Percentiles rank a stretch among this genome's conserved stretches.
Evolutionary conservation across 2,888 invertebrate species (phyloP).

Genomic region (Dione juno): DNA sequence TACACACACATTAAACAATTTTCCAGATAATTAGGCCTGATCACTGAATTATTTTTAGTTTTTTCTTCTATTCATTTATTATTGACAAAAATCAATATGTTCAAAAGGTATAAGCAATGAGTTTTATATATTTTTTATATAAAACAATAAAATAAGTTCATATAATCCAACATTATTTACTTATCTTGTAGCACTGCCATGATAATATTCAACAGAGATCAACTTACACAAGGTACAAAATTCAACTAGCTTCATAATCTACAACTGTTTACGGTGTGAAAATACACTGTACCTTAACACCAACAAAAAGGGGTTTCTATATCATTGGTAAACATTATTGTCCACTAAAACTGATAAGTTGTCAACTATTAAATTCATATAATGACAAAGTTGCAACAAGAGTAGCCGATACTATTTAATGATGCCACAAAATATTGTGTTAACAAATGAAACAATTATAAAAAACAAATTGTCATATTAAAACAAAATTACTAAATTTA

Average conservation of each 20-base stretch:
- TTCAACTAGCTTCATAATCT: slow-evolving; percentile 47
- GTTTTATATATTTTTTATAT: slow-evolving; percentile 2
- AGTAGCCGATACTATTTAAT: not conserved
- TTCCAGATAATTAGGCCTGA: slow-evolving; percentile 15
- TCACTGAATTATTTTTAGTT: not conserved
- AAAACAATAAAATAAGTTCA: not conserved
- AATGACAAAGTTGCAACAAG: not conserved
- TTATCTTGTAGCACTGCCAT: slow-evolving; percentile 41
- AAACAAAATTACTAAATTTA: not conserved
- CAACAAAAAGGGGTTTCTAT: slow-evolving; percentile 44
- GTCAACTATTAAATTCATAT: not conserved
- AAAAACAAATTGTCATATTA: slow-evolving; percentile 1
- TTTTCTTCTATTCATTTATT: not conserved
- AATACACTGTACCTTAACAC: slow-evolving; percentile 45
- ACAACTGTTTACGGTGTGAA: slow-evolving; percentile 44
- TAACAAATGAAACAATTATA: not conserved
- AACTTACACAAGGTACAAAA: slow-evolving; percentile 49
- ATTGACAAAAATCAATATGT: not conserved
- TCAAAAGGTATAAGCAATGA: slow-evolving; percentile 2
- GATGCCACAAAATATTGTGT: not conserved
- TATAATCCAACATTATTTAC: slow-evolving; percentile 13
- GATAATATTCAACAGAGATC: slow-evolving; percentile 49
- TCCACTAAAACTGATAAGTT: slow-evolving; percentile 23
- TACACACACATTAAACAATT: not conserved
- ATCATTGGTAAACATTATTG: slow-evolving; percentile 46